A percentile compares a stretch with the other conserved stretches of the same genome.
phyloP scores from a whole-genome alignment of 2,888 invertebrate species.

The Polylopha cassiicola region DNA sequence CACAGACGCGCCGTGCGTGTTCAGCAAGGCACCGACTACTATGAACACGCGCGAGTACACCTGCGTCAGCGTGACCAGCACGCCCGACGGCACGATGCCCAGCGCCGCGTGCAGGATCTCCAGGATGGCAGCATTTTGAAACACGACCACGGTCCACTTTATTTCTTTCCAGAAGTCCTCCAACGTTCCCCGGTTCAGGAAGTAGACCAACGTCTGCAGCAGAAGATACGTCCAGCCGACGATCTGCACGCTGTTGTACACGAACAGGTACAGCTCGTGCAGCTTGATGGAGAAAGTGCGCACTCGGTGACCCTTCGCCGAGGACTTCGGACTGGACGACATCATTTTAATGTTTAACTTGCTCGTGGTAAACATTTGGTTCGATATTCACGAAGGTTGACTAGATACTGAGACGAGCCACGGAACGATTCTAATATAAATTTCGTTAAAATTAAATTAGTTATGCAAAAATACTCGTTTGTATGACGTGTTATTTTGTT shows the following conservation, averaged over 20 bases:
- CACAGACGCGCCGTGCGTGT: slow-evolving; percentile 80
- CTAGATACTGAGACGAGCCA: too few relatives aligned
- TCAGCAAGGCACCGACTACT: slow-evolving; percentile 85
- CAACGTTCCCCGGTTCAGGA: slow-evolving; percentile 46
- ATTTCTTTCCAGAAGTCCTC: slow-evolving; percentile 80
- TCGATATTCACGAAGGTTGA: too few relatives aligned
- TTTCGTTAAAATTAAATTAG: too few relatives aligned
- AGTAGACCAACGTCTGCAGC: slow-evolving; percentile 72
- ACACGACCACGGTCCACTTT: slow-evolving; percentile 81
- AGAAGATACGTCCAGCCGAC: slow-evolving; percentile 80
- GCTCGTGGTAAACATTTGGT: too few relatives aligned
- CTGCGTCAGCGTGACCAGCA: slow-evolving; percentile 86
- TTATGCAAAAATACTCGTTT: too few relatives aligned
- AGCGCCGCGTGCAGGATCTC: slow-evolving; percentile 86
- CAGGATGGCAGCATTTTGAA: slow-evolving; percentile 89
- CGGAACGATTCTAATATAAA: too few relatives aligned
- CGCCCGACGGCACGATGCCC: slow-evolving; percentile 86
- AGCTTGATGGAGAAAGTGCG: too few relatives aligned
- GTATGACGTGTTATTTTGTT: too few relatives aligned
- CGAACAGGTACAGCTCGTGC: slow-evolving; percentile 8
- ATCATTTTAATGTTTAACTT: too few relatives aligned
- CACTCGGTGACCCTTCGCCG: too few relatives aligned
- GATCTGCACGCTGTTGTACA: slow-evolving; percentile 64
- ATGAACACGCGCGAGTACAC: slow-evolving; percentile 88
- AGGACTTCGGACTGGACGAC: too few relatives aligned